These are phyloP conservation scores for Odontocerum albicorne DNA, from an alignment of 2,888 invertebrate genomes.

Conservation along the genomic window DNA sequence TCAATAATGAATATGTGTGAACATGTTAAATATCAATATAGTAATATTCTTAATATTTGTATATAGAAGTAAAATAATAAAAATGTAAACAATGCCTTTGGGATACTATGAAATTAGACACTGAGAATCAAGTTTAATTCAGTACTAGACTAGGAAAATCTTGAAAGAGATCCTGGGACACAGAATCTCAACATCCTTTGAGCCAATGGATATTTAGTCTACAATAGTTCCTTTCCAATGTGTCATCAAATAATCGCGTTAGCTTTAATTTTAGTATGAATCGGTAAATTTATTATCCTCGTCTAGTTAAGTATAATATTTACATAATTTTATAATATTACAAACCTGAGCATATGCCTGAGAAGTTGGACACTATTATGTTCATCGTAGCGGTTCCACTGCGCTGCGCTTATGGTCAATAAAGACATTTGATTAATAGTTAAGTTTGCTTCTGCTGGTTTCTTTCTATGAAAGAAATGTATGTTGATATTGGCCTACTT, in stretches of 20 bases:
- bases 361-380: no score
- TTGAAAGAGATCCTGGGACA: no score
- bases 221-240: slow-evolving; percentile 60
- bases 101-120: no score
- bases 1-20: no score
- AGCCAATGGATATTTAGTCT: slow-evolving; percentile 47
- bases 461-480: slow-evolving; percentile 16
- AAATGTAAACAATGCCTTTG: no score
- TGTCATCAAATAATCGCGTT: slow-evolving; percentile 57
- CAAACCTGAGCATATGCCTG: not conserved
- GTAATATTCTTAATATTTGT: no score
- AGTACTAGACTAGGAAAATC: no score
- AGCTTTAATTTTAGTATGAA: slow-evolving; percentile 42
- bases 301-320: no score
- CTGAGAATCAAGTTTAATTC: no score
- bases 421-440: slow-evolving; percentile 14
- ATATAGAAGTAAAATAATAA: no score
- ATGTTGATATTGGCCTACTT: not conserved
- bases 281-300: no score
- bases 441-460: slow-evolving; percentile 14
- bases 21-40: no score
- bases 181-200: not conserved
- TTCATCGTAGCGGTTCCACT: not conserved
- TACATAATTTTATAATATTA: not conserved
- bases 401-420: slow-evolving; percentile 6